phyloP scores from a whole-genome alignment of 2,797 vertebrate species.

The Xenops minutus region DNA sequence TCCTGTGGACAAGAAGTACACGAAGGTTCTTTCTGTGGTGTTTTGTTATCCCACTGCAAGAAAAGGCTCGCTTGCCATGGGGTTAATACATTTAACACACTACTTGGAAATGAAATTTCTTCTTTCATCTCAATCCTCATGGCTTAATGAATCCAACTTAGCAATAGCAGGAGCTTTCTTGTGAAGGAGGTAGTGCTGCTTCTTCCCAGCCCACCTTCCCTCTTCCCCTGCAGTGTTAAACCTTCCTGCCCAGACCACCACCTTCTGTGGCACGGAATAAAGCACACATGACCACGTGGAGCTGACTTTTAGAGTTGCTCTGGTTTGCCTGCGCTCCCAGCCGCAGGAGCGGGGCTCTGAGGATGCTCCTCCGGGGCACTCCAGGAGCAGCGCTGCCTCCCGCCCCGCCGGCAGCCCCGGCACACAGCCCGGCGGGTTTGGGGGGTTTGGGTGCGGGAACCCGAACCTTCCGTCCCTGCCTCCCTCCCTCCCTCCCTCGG shows the following conservation, averaged over 20 bases:
- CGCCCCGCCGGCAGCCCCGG: accelerated
- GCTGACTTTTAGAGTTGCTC: background rate
- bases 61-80: background rate
- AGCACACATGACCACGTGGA: accelerated
- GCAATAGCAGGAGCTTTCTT: background rate
- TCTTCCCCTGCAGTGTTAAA: accelerated
- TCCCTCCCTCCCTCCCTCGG: no score
- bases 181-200: background rate
- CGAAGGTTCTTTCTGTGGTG: background rate
- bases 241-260: background rate
- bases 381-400: accelerated
- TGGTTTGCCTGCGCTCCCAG: accelerated
- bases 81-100: background rate
- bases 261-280: accelerated
- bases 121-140: background rate
- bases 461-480: no score
- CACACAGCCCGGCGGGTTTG: accelerated
- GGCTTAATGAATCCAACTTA: background rate
- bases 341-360: background rate
- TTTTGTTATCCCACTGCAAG: background rate
- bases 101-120: background rate
- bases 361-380: background rate
- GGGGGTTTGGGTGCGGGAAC: accelerated
- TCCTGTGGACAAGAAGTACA: background rate
- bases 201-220: background rate